Evolutionary conservation across 2,113 vertebrate species (phyloP), one percentile per base, ranked within the genome.

Genomic region (Felis chaus): DNA sequence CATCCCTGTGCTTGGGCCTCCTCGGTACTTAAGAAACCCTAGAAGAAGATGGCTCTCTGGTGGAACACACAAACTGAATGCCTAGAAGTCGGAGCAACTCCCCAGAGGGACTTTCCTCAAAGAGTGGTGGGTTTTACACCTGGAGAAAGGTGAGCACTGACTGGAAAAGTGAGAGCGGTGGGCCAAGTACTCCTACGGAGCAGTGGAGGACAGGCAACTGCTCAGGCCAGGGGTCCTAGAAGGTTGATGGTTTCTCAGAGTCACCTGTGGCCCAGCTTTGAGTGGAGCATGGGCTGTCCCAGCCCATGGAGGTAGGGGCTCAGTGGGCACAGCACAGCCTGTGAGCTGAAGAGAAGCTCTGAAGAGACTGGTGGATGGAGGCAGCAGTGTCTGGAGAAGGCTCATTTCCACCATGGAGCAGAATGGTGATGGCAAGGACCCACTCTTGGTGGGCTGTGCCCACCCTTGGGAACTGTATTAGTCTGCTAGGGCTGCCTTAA

Each of bases 361-460:
- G 73, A 84, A 48, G 36, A 89, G 39, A 80, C 21, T 29, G 18
- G n/a, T 10, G 16, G 29, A 13, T 45, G 27, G 4, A 65, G 61
- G 39, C 33, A 61, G 74, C 45, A 36, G 78, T 69, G 74, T 50
- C 82, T 31, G n/a, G 71, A 53, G n/a, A 48, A 53, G 36, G n/a
- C n/a, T 53, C 14, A 9, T 73, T 65, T 50, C 33, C n/a, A n/a
- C 21, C 4, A 10, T 1, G n/a, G 53, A 31, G 50, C n/a, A 63
- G 57, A 83, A n/a, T 6, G 33, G 36, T 55, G 33, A 36, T 55
- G 66, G 50, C 65, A 48, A 68, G 79, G 53, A 48, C 33, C 14
- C 1, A 2, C 21, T 12, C 1, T 0, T 45, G 4, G 45, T 71
- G 11, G 31, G 36, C 41, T 39, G 0, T 31, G 48, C 4, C 16